These are phyloP conservation scores for Notospermus geniculatus DNA, from an alignment of 1,140 invertebrate genomes.

Conservation along the genomic window DNA sequence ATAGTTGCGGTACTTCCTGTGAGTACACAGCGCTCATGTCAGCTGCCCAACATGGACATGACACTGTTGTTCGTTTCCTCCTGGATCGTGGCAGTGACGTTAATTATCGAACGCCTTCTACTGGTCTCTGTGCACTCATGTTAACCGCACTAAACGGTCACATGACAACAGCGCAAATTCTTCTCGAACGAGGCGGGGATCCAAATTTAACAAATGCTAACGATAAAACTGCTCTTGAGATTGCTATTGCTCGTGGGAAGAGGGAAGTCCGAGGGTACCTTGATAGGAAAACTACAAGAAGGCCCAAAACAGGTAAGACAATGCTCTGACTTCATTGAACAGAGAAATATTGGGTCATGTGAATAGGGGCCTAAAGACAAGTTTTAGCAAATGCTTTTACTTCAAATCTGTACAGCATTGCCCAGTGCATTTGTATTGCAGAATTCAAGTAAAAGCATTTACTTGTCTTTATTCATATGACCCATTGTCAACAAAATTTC, in stretches of 20 bases:
- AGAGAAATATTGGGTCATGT: no score
- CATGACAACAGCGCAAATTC: constrained; percentile 53
- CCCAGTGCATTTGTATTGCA: no score
- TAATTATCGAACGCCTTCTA: constrained; percentile 46
- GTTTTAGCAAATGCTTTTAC: no score
- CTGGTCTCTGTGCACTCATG: constrained; percentile 50
- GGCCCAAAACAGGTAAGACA: constrained; percentile 43
- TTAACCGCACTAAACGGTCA: constrained; percentile 54
- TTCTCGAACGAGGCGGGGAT: constrained; percentile 51
- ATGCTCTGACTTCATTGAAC: constrained; percentile 10
- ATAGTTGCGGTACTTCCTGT: constrained; percentile 36
- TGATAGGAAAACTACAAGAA: constrained; percentile 52
- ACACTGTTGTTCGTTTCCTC: constrained; percentile 46
- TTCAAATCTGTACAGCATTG: no score
- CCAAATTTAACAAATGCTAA: constrained; percentile 48
- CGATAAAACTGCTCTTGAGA: constrained; percentile 52
- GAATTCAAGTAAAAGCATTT: no score
- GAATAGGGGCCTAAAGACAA: no score
- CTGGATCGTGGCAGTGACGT: constrained; percentile 52
- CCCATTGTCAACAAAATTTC: no score
- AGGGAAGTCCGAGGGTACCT: constrained; percentile 49
- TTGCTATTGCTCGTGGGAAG: constrained; percentile 41
- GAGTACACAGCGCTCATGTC: constrained; percentile 48
- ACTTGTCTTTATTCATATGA: no score
- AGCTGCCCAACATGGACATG: constrained; percentile 52